phyloP scores from a whole-genome alignment of 2,113 vertebrate species.

The Catharus bicknelli region DNA sequence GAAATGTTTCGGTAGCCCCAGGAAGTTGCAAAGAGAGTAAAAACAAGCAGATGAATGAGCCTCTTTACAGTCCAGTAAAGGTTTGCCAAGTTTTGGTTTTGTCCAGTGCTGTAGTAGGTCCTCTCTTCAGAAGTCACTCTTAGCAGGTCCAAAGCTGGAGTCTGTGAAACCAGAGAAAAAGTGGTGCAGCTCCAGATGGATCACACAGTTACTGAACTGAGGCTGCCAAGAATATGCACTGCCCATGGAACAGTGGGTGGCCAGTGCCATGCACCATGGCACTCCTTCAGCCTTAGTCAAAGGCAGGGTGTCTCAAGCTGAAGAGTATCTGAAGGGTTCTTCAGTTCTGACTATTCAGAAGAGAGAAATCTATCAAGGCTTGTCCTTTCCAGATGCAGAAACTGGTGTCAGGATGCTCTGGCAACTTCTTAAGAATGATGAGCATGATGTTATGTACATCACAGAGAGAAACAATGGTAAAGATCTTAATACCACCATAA shows the following conservation, averaged over 20 bases:
- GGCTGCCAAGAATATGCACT: not conserved
- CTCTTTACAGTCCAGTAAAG: not conserved
- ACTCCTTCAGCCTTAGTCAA: accelerated
- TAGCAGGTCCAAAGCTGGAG: not conserved
- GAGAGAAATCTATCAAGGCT: not conserved
- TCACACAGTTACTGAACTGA: not conserved
- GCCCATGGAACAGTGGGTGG: not conserved
- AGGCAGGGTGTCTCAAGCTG: accelerated
- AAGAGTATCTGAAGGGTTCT: not conserved
- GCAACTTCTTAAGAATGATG: not conserved
- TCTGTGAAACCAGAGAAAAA: not conserved
- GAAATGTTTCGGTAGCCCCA: not conserved
- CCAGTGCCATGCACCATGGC: not conserved
- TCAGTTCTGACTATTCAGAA: not conserved
- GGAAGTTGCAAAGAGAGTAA: not conserved
- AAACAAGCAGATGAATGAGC: not conserved
- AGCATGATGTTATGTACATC: not conserved
- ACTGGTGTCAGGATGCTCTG: not conserved
- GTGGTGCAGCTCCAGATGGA: not conserved
- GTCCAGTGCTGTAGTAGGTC: not conserved
- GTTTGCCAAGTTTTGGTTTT: not conserved
- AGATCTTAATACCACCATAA: not conserved
- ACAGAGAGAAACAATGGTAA: not conserved
- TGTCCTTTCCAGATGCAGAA: not conserved
- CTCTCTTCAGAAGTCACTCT: not conserved